phyloP scores from a whole-genome alignment of 2,888 invertebrate genomes.

The Hetaerina titia region DNA sequence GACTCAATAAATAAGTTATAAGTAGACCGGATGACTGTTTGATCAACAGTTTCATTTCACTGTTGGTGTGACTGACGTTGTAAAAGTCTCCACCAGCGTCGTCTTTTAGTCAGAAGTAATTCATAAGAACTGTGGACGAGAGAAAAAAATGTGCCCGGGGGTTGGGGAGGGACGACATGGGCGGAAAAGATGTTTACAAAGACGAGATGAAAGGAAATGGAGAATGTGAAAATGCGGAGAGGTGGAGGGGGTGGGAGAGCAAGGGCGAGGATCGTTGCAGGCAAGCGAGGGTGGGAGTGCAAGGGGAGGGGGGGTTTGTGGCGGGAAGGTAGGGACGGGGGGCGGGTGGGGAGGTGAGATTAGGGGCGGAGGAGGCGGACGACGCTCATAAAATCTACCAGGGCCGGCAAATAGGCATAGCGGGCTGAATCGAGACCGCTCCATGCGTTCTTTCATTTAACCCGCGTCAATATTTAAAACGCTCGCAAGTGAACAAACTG shows the following conservation, averaged over 20 bases:
- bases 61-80: not conserved
- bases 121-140: not conserved
- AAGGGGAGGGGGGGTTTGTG: not conserved
- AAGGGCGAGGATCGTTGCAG: not conserved
- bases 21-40: not conserved
- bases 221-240: not conserved
- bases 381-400: not conserved
- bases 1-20: not conserved
- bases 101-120: not conserved
- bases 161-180: not conserved
- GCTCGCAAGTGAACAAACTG: constrained; percentile 4
- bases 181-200: not conserved
- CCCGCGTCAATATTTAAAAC: constrained; percentile 12
- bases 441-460: constrained; percentile 15
- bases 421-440: not conserved
- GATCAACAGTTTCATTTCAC: constrained; percentile 21
- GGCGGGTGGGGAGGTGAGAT: not conserved
- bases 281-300: not conserved
- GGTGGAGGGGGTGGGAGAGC: not conserved
- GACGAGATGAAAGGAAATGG: not conserved
- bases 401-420: constrained; percentile 26
- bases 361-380: not conserved
- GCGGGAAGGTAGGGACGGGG: not conserved
- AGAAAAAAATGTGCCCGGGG: not conserved
- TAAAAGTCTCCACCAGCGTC: not conserved